phyloP scores from a whole-genome alignment of 2,888 invertebrate species.

The Microctonus brassicae region DNA sequence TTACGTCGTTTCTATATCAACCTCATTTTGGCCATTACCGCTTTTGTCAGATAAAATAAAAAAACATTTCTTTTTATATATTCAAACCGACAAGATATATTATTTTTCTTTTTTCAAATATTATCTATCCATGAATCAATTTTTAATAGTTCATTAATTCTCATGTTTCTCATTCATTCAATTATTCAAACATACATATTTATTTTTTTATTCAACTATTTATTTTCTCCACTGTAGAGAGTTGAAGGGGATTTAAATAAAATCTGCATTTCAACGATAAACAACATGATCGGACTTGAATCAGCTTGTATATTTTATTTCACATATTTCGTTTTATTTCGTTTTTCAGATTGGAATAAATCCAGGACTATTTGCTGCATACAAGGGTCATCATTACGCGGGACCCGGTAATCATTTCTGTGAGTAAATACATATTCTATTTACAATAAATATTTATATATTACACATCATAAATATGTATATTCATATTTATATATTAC shows the following conservation, averaged over 20 bases:
- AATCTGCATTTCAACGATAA: not conserved
- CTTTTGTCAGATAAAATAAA: conserved; percentile 7
- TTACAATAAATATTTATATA: too few species aligned
- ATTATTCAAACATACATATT: not conserved
- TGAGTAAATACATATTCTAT: conserved; percentile 68
- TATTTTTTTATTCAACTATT: not conserved
- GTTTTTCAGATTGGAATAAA: conserved; percentile 94
- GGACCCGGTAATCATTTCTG: conserved; percentile 99
- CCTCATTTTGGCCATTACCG: conserved; percentile 1
- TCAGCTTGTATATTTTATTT: not conserved
- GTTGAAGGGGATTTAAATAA: too few species aligned
- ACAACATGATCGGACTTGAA: not conserved
- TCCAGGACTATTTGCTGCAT: conserved; percentile 96
- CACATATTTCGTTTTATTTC: not conserved
- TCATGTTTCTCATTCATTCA: not conserved
- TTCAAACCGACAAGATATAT: not conserved
- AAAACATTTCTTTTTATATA: not conserved
- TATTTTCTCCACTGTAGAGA: not conserved
- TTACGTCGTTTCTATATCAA: not conserved
- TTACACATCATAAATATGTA: too few species aligned
- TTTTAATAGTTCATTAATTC: not conserved
- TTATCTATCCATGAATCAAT: not conserved
- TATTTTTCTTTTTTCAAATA: not conserved
- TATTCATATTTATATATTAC: not conserved
- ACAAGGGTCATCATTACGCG: conserved; percentile 98